Base-by-base conservation (phyloP, 2,797 vertebrate genomes). In the Macropodus opercularis region DNA sequence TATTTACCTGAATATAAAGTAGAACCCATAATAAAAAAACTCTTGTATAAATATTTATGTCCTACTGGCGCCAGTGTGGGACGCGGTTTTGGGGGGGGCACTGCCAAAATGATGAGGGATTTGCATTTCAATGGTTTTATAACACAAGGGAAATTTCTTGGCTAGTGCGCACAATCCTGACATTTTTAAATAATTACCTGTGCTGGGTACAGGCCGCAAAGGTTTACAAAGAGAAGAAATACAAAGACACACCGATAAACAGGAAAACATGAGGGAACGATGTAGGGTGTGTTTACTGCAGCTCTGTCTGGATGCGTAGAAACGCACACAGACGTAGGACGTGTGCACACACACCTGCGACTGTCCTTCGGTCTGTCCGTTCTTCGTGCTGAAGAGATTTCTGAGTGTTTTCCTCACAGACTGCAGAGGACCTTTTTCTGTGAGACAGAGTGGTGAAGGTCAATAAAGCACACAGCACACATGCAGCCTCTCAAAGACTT, bases 371-470 rank as follows among this genome's bases (percentile, higher is more conserved):
- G 72, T 41, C 51, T 44, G 75, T 46, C 74, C 77, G 62, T 11
- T 75, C 58, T 65, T 77, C 4, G 87, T 71, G 23, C 72, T 75
- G 76, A 92, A 91, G 51, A 93, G 52, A 35, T 63, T 87, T 60
- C 78, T 61, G 47, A 92, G 77, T 11, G 88, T 87, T 56, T 50
- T 82, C 42, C 90, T 87, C 49, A 92, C 77, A 0, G 88, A 85
- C 77, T 85, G 87, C 2, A 91, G 73, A 54, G 89, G 82, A 63
- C 81, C 87, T 72, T 88, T 87, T 1, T 78, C 85, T 84, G 74
- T n/a, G 23, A 26, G 32, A 22, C 23, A 51, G 32, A 51, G 18
- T 9, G 23, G 47, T 40, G 18, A 47, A 77, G 29, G 44, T 66
- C 47, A 68, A 50, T 51, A 23, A 72, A 75, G n/a, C n/a, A n/a